Conservation (phyloP, 2,113 vertebrate species). For the Mus musculus region GRCm39 chr12:110478001-110478500, state of each 20-base stretch:
- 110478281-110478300: background rate
- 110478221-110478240: no score
- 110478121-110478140: background rate
- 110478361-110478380: accelerated
- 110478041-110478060: background rate
- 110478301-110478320: accelerated
- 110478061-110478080: background rate
- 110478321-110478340: background rate
- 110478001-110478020: background rate
- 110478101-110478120: background rate
- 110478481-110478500: background rate
- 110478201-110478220: no score
- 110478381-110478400: background rate
- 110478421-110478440: background rate
- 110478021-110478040: background rate
- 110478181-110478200: background rate
- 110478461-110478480: background rate
- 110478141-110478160: background rate
- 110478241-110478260: accelerated
- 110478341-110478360: accelerated
- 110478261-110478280: background rate
- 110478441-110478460: background rate
- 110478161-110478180: background rate
- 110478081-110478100: background rate
- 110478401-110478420: accelerated